A percentile compares a stretch with the other conserved stretches of the same genome.
These are phyloP conservation scores for Peucedramus taeniatus DNA, from an alignment of 2,113 vertebrate genomes.

Conservation along the genomic window DNA sequence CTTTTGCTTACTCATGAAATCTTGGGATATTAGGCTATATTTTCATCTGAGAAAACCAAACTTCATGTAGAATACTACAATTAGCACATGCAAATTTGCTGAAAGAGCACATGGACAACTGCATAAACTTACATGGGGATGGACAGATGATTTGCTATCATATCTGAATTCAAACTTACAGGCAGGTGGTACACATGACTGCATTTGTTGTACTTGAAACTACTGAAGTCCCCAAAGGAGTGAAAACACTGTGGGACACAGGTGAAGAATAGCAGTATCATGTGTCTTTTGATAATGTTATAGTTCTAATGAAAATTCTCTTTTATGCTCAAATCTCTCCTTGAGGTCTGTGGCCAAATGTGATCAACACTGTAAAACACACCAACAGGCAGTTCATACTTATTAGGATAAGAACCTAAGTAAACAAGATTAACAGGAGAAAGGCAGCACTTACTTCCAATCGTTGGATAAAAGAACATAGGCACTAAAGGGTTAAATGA, in stretches of 20 bases:
- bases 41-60: neutral
- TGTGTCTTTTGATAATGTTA: neutral
- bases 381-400: neutral
- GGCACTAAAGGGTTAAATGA: neutral
- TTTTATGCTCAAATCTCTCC: neutral
- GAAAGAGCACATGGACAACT: neutral
- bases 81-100: neutral
- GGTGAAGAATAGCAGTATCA: neutral
- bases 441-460: neutral
- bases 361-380: neutral
- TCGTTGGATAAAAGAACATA: neutral
- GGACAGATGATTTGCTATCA: neutral
- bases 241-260: neutral
- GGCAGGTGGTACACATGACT: neutral
- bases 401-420: neutral
- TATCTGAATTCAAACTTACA: neutral
- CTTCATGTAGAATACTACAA: neutral
- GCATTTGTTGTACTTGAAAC: neutral
- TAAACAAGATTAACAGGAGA: neutral
- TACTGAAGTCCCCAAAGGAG: neutral
- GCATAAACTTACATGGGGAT: neutral
- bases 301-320: neutral
- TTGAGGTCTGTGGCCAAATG: neutral
- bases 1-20: neutral
- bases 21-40: neutral